These are phyloP conservation scores for Cryptocephalus primarius DNA, from an alignment of 2,888 invertebrate species.

Conservation along the genomic window DNA sequence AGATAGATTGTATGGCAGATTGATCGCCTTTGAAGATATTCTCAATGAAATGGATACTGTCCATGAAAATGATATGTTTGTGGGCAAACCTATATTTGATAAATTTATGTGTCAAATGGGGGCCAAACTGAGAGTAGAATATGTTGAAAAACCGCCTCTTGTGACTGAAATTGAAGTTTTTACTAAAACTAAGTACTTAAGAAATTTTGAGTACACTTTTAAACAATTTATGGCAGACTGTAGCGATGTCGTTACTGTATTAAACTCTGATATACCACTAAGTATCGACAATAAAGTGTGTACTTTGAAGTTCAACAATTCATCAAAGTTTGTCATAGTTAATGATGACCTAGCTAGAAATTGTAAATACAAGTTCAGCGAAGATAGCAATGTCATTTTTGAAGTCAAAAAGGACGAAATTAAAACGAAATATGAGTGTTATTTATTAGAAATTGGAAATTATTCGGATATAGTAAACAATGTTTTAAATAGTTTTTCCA, in stretches of 20 bases:
- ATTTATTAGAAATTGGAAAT: slow-evolving; percentile 34
- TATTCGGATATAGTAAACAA: slow-evolving; percentile 42
- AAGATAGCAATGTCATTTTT: slow-evolving; percentile 11
- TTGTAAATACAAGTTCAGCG: slow-evolving; percentile 33
- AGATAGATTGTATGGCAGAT: slow-evolving; percentile 21
- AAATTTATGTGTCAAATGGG: slow-evolving; percentile 47
- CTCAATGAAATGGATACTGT: slow-evolving; percentile 4
- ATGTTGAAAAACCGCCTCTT: slow-evolving; percentile 27
- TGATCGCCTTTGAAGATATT: slow-evolving; percentile 29
- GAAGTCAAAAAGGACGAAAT: slow-evolving; percentile 6
- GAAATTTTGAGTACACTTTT: slow-evolving; percentile 37
- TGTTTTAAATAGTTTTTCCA: slow-evolving; percentile 23
- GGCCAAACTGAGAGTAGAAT: slow-evolving; percentile 43
- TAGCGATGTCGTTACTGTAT: slow-evolving; percentile 39
- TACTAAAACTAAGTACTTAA: slow-evolving; percentile 22
- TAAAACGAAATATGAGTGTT: not conserved
- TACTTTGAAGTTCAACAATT: slow-evolving; percentile 35
- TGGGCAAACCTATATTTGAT: slow-evolving; percentile 43
- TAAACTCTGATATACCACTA: slow-evolving; percentile 45
- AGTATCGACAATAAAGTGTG: slow-evolving; percentile 32
- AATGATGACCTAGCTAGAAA: slow-evolving; percentile 43
- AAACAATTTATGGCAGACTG: slow-evolving; percentile 42
- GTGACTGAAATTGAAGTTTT: slow-evolving; percentile 41
- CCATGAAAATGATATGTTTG: slow-evolving; percentile 31
- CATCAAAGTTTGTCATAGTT: slow-evolving; percentile 40